phyloP scores from a whole-genome alignment of 2,888 invertebrate species.

The Piscicola geometra region DNA sequence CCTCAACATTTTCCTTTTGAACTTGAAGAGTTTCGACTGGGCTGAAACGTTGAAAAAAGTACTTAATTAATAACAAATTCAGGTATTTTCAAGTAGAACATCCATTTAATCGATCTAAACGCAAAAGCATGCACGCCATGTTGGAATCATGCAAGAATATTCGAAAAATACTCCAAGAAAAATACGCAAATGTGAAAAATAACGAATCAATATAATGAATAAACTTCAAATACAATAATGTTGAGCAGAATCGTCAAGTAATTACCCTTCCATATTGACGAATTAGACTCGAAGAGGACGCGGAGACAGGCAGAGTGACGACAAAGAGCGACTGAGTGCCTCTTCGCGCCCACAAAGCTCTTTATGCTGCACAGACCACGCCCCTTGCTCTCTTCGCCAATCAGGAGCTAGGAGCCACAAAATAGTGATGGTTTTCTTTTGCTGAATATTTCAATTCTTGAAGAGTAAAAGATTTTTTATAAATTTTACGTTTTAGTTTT shows the following conservation, averaged over 20 bases:
- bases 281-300: not conserved
- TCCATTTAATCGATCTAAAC: not conserved
- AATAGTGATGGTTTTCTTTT: not conserved
- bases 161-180: conserved; percentile 1
- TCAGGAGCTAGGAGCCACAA: not conserved
- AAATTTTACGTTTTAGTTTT: too few relatives aligned
- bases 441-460: too few relatives aligned
- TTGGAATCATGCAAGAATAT: not conserved
- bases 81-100: not conserved
- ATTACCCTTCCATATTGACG: conserved; percentile 20
- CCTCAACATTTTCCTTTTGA: conserved; percentile 2
- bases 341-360: conserved; percentile 12
- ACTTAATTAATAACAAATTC: not conserved
- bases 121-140: not conserved
- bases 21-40: conserved; percentile 18
- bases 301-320: not conserved
- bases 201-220: not conserved
- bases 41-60: conserved; percentile 3
- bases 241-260: not conserved
- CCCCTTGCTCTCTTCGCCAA: not conserved
- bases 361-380: not conserved
- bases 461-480: too few relatives aligned
- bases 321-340: not conserved
- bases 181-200: not conserved
- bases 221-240: not conserved